Evolutionary conservation across 2,113 vertebrate genomes (phyloP), one percentile per base, ranked within the genome.

Genomic region (Colius striatus): DNA sequence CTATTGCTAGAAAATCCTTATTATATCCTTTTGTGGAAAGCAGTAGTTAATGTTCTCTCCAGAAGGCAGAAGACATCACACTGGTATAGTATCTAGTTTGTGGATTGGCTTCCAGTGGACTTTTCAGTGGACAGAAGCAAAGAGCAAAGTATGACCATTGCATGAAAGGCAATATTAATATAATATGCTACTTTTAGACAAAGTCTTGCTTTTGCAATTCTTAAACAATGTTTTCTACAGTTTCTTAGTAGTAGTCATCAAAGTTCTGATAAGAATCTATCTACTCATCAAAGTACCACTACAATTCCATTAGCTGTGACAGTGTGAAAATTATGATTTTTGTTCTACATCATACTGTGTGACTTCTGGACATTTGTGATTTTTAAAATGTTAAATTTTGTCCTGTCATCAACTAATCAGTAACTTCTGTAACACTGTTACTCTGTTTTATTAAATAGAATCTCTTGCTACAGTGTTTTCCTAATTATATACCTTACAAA

Each of bases 1-100:
- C 94, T 99, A 6, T 97, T 99, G 70, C 97, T 99, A 93, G 99
- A 99, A 97, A 99, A 99, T 86, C 99, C 99, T 17, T 99, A 99
- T 96, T 99, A 99, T 99, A 99, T 99, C 99, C 99, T 99, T 99
- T 90, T 94, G 80, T 80, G 74, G 57, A 67, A 91, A 86, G 29
- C 57, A 61, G 21, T 10, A 8, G 4, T 65, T 38, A 22, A 10
- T 9, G 0, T 50, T 50, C 13, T 47, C n/a, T 55, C 34, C 29
- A 32, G 29, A 53, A 72, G 5, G 14, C 7, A 36, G 55, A 34
- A 45, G 26, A 41, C 32, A 26, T 2, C 32, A 27, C 4, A 13
- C 16, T 80, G 5, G 1, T 51, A 5, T 50, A 80, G 34, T 54
- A 22, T 3, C 30, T 54, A 2, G 19, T 53, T 66, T 72, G 18